Percentiles rank a stretch among this genome's conserved stretches.
These are phyloP conservation scores for Camponotus floridanus DNA, from an alignment of 1,140 invertebrate genomes.

Conservation along the genomic window DNA sequence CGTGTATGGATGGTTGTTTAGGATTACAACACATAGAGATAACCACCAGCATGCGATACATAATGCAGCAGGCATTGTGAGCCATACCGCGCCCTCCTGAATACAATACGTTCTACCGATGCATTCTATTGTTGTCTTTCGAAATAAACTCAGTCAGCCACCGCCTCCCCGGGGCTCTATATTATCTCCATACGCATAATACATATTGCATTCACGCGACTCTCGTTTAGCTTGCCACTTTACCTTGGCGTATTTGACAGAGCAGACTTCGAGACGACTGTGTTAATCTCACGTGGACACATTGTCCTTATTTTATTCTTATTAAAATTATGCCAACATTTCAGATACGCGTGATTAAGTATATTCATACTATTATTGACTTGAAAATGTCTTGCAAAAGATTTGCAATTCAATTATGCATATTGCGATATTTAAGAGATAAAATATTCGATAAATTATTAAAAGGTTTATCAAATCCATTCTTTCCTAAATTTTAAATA, in stretches of 20 bases:
- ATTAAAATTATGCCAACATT: constrained; percentile 29
- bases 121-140: constrained; percentile 83
- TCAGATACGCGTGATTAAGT: constrained; percentile 13
- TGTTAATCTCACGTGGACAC: constrained; percentile 60
- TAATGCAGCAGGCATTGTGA: constrained; percentile 84
- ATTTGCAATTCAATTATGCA: not conserved
- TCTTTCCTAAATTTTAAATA: not conserved
- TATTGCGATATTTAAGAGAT: not conserved
- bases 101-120: constrained; percentile 82
- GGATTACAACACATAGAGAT: constrained; percentile 79
- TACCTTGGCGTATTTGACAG: constrained; percentile 65
- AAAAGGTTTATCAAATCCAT: not conserved
- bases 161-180: constrained; percentile 73
- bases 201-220: constrained; percentile 75
- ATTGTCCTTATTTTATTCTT: not conserved
- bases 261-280: constrained; percentile 68
- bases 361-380: not conserved
- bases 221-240: constrained; percentile 73
- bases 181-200: constrained; percentile 78
- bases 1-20: constrained; percentile 75
- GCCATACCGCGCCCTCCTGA: constrained; percentile 78
- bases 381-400: constrained; percentile 27
- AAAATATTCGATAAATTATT: not conserved
- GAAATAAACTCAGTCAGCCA: constrained; percentile 80
- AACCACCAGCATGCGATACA: constrained; percentile 80